Evolutionary conservation across 2,113 vertebrate species (phyloP), one percentile per base, ranked within the genome.

Genomic region (Atlantisia rogersi): DNA sequence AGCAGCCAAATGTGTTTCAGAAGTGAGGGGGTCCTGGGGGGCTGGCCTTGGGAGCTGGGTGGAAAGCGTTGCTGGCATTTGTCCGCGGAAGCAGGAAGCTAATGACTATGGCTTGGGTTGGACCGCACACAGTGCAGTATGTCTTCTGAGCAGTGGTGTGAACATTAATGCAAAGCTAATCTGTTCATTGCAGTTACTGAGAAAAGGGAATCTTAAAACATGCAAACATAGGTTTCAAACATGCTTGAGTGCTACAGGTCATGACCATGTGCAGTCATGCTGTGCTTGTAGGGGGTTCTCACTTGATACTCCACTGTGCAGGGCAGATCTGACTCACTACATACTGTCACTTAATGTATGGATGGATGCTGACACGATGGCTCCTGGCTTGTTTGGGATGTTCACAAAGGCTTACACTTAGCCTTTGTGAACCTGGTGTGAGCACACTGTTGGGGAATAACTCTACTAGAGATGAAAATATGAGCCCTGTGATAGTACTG

Each of bases 261-360:
- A 20, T 0, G 1, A 11, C 31, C 19, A 22, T 46, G 17, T 4
- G 1, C 22, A 24, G 46, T 68, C n/a, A 39, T 0, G 1, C 14
- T 50, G 28, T 56, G 40, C 35, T 20, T 48, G 6, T 56, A n/a
- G 8, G 4, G 42, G 12, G 28, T 40, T 35, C 79, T 53, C 48
- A 29, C 16, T 35, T 39, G 10, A 67, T 37, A 29, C 15, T 56
- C 10, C 35, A 52, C 21, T 48, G 35, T 28, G 11, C n/a, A 14
- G 8, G 35, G 20, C 35, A 64, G 20, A 28, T 37, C 31, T 70
- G 60, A 35, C 29, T 50, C 15, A 7, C 58, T 58, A 44, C 15
- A 8, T 1, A 2, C 12, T 55, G 29, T 17, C 85, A 26, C 55
- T 35, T 40, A 52, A 14, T 13, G 16, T n/a, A 42, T 16, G 15